These are phyloP conservation scores for Aporophyla lueneburgensis DNA, from an alignment of 2,888 invertebrate genomes.

Conservation along the genomic window DNA sequence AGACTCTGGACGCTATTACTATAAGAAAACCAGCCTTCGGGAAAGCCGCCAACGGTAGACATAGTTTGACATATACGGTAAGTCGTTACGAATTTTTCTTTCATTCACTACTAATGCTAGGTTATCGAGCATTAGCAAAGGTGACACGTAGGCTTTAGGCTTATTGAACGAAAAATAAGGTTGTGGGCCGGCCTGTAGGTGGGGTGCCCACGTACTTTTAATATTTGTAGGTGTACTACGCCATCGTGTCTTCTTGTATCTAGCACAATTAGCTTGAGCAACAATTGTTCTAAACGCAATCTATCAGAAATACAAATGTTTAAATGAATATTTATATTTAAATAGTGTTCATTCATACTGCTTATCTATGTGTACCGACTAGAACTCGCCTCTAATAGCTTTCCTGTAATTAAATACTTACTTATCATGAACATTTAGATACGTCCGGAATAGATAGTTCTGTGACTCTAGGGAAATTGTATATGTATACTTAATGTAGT, in stretches of 20 bases:
- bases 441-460: constrained; percentile 67
- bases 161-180: constrained; percentile 82
- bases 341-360: constrained; percentile 58
- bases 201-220: constrained; percentile 86
- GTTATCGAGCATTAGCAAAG: constrained; percentile 72
- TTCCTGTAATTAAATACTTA: constrained; percentile 69
- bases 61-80: constrained; percentile 83
- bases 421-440: constrained; percentile 68
- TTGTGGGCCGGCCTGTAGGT: constrained; percentile 87
- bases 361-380: constrained; percentile 65
- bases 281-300: constrained; percentile 27
- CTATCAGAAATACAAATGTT: constrained; percentile 16
- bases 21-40: constrained; percentile 76
- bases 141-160: constrained; percentile 85
- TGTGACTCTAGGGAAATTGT: constrained; percentile 58
- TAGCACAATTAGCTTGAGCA: constrained; percentile 70
- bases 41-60: constrained; percentile 81
- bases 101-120: constrained; percentile 75
- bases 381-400: constrained; percentile 66
- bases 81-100: constrained; percentile 79
- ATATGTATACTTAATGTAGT: constrained; percentile 20
- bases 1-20: constrained; percentile 66
- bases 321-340: constrained; percentile 35
- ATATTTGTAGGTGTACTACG: constrained; percentile 85
- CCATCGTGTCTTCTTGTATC: constrained; percentile 80